Evolutionary conservation across 2,888 invertebrate species (phyloP).

Genomic region (Euplexia lucipara): DNA sequence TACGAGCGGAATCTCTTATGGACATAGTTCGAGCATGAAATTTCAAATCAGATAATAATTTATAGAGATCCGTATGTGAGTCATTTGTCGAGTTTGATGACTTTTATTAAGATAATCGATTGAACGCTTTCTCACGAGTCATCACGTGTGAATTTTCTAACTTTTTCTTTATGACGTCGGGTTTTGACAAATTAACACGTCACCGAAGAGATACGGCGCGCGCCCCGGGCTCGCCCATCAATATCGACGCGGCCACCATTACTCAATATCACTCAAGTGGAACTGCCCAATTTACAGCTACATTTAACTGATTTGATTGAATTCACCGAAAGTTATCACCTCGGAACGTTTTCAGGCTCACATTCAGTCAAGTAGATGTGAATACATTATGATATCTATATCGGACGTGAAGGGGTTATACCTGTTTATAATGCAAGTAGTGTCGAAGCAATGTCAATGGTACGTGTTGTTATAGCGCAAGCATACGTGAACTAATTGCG

Average conservation of each 20-base stretch:
- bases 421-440: constrained; percentile 38
- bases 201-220: constrained; percentile 80
- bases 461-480: constrained; percentile 38
- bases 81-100: constrained; percentile 27
- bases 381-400: constrained; percentile 39
- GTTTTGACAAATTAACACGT: constrained; percentile 88
- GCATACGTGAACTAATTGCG: constrained; percentile 39
- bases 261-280: constrained; percentile 89
- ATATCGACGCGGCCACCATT: constrained; percentile 85
- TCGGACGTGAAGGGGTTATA: neutral
- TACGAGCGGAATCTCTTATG: constrained; percentile 53
- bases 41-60: constrained; percentile 45
- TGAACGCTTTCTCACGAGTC: constrained; percentile 49
- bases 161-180: constrained; percentile 83
- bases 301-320: constrained; percentile 90
- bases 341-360: constrained; percentile 60
- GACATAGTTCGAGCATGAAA: constrained; percentile 42
- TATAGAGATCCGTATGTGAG: constrained; percentile 6
- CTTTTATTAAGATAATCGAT: constrained; percentile 52
- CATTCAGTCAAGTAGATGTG: constrained; percentile 64
- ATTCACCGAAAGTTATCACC: constrained; percentile 84
- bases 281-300: constrained; percentile 90
- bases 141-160: constrained; percentile 72
- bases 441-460: constrained; percentile 44
- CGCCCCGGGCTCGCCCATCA: constrained; percentile 81